These are phyloP conservation scores for Agonum fuliginosum DNA, from an alignment of 2,888 invertebrate genomes.

Conservation along the genomic window DNA sequence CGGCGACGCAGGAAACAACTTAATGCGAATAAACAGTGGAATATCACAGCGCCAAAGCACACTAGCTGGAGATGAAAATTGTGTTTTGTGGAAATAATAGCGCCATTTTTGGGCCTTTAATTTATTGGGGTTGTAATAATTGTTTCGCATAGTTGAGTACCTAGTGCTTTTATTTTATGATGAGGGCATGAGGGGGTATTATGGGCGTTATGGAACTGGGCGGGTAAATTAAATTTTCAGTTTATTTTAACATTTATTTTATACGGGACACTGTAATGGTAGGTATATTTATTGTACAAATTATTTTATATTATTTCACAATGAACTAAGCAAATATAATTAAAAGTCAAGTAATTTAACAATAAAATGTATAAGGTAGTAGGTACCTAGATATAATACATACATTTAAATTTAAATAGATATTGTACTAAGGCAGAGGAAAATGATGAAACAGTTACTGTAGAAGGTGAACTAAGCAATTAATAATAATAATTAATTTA, in stretches of 20 bases:
- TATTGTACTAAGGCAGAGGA: too few species aligned
- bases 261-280: too few species aligned
- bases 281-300: too few species aligned
- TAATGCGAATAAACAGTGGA: constrained; percentile 13
- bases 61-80: not conserved
- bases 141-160: not conserved
- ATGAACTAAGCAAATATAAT: too few species aligned
- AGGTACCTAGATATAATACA: too few species aligned
- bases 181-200: not conserved
- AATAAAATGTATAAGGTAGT: too few species aligned
- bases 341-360: too few species aligned
- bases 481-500: too few species aligned
- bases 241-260: constrained; percentile 1
- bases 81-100: not conserved
- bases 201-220: not conserved
- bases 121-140: constrained; percentile 14
- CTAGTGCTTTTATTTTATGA: not conserved
- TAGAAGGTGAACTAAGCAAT: too few species aligned
- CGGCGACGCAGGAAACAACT: constrained; percentile 13
- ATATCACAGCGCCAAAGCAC: not conserved
- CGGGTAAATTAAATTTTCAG: not conserved
- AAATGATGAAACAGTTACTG: too few species aligned
- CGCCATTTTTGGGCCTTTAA: constrained; percentile 8
- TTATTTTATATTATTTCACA: too few species aligned
- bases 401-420: too few species aligned